These are phyloP conservation scores for Apotomis capreana DNA, from an alignment of 2,888 invertebrate species.

Conservation along the genomic window DNA sequence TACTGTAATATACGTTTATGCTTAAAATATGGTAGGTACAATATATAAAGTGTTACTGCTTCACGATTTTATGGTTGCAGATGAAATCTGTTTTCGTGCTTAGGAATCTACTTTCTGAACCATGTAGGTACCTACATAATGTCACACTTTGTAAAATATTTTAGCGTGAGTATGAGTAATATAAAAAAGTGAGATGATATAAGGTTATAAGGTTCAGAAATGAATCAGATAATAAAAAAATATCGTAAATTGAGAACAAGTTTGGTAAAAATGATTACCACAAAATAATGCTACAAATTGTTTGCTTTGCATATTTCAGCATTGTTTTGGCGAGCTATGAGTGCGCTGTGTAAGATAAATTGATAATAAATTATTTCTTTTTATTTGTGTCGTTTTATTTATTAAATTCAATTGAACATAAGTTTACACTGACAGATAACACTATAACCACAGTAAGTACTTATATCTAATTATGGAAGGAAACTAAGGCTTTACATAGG, in stretches of 20 bases:
- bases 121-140: no score
- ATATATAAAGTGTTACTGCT: neutral
- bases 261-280: neutral
- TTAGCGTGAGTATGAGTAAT: no score
- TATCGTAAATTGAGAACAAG: neutral
- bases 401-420: neutral
- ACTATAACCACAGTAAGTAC: no score
- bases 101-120: neutral
- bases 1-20: neutral
- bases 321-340: constrained; percentile 32
- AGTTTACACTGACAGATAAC: no score
- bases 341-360: constrained; percentile 22
- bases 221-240: neutral
- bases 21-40: neutral
- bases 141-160: neutral
- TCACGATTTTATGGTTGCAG: neutral
- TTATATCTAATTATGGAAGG: no score
- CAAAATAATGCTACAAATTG: neutral
- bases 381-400: constrained; percentile 2
- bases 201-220: neutral
- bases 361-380: constrained; percentile 25
- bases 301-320: neutral
- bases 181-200: no score
- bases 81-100: neutral
- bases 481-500: no score